Evolutionary conservation across 2,888 invertebrate genomes (phyloP).

Genomic region (Dryadula phaetusa): DNA sequence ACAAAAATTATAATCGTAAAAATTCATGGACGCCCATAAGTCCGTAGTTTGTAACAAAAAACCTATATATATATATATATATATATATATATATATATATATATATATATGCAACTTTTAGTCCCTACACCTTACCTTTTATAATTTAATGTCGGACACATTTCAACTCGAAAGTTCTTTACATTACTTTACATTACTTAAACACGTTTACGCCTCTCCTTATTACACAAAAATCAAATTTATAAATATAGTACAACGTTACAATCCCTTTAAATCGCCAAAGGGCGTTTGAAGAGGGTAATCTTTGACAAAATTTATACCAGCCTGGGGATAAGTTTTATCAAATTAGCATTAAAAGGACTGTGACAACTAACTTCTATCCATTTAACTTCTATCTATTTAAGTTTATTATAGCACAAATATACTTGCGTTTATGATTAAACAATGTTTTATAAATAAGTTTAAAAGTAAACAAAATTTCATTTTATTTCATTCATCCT

Average conservation of each 20-base stretch:
- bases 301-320: slow-evolving; percentile 29
- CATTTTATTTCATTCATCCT: no score
- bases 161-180: not conserved
- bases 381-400: slow-evolving; percentile 1
- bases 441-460: not conserved
- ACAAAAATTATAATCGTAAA: no score
- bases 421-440: not conserved
- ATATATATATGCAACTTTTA: no score
- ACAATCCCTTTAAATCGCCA: slow-evolving; percentile 12
- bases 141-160: not conserved
- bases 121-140: not conserved
- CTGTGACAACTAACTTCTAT: slow-evolving; percentile 22
- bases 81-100: no score
- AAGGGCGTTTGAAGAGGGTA: slow-evolving; percentile 23
- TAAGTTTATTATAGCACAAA: not conserved
- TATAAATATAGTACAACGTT: not conserved
- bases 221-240: not conserved
- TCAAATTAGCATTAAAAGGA: slow-evolving; percentile 24
- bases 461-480: no score
- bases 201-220: not conserved
- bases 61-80: no score
- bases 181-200: not conserved
- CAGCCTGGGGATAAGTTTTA: slow-evolving; percentile 13
- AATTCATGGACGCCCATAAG: no score
- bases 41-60: no score